Conservation (phyloP, 2,888 invertebrate species). For the Rhagonycha lutea region DNA sequence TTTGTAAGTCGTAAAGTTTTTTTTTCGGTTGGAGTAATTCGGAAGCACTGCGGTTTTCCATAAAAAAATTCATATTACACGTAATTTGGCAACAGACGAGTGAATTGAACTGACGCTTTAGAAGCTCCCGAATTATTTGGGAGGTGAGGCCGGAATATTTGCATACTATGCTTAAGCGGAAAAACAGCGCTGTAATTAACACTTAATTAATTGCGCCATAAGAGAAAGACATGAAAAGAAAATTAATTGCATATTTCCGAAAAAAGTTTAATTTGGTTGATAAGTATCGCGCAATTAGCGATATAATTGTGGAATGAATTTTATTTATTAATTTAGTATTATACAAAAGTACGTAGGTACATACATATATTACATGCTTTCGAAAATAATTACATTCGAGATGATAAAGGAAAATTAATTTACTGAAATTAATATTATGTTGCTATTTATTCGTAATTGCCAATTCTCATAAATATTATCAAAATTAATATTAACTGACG, state of each 20-base stretch:
- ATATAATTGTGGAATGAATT: background rate
- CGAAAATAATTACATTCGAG: background rate
- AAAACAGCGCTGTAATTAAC: background rate
- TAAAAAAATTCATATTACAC: too few relatives aligned
- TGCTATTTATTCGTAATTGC: background rate
- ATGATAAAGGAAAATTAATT: background rate
- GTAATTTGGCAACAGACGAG: too few relatives aligned
- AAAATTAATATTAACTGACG: background rate
- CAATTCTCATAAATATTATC: too few relatives aligned
- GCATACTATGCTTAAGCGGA: too few relatives aligned
- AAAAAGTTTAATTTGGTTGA: background rate
- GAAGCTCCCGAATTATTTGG: too few relatives aligned
- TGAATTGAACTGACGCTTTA: too few relatives aligned
- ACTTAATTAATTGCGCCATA: background rate
- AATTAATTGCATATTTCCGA: background rate
- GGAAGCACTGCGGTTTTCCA: too few relatives aligned
- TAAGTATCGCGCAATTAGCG: background rate
- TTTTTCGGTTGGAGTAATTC: too few relatives aligned
- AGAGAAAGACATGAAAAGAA: background rate
- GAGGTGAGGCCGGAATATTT: too few relatives aligned
- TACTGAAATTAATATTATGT: background rate
- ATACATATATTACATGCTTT: background rate
- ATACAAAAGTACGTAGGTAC: background rate
- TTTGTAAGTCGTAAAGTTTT: too few relatives aligned
- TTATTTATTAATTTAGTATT: background rate